Evolutionary conservation across 2,888 invertebrate species (phyloP).

Genomic region (Caenorhabditis virilis): DNA sequence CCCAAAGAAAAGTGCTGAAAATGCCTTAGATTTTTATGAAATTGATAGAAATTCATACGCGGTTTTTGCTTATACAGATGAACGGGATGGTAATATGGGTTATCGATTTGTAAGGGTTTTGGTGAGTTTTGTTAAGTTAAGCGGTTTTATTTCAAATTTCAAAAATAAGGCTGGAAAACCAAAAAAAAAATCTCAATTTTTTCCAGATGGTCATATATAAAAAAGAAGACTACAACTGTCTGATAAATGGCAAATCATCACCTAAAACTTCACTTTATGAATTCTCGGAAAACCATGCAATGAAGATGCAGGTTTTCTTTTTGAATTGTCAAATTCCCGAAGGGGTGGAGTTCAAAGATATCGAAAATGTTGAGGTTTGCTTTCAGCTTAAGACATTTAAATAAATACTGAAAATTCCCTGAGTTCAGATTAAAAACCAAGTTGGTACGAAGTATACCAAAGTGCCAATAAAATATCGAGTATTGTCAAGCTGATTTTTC

Average conservation of each 20-base stretch:
- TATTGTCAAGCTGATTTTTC: too few species aligned
- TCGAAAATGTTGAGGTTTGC: conserved; percentile 18
- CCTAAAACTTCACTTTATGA: conserved; percentile 25
- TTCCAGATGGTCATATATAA: conserved; percentile 13
- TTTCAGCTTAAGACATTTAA: not conserved
- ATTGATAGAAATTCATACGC: conserved; percentile 14
- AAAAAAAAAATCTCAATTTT: too few species aligned
- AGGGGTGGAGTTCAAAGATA: conserved; percentile 4
- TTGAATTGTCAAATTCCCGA: conserved; percentile 35
- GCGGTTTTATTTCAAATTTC: too few species aligned
- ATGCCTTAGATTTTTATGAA: conserved; percentile 10
- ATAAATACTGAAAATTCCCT: too few species aligned
- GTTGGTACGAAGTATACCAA: too few species aligned
- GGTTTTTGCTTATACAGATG: conserved; percentile 19
- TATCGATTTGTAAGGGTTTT: conserved; percentile 31
- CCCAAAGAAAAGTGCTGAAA: too few species aligned
- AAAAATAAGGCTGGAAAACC: not conserved
- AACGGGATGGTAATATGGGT: conserved; percentile 43
- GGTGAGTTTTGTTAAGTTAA: conserved; percentile 11
- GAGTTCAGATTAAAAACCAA: too few species aligned
- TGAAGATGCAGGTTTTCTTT: conserved; percentile 30
- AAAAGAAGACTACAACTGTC: conserved; percentile 13
- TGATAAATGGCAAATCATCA: conserved; percentile 10
- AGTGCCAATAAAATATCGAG: too few species aligned
- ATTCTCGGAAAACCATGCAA: conserved; percentile 45